Percentiles rank a stretch among this genome's conserved stretches.
Conservation (phyloP, 2,113 vertebrate species). For the Okapia johnstoni region DNA sequence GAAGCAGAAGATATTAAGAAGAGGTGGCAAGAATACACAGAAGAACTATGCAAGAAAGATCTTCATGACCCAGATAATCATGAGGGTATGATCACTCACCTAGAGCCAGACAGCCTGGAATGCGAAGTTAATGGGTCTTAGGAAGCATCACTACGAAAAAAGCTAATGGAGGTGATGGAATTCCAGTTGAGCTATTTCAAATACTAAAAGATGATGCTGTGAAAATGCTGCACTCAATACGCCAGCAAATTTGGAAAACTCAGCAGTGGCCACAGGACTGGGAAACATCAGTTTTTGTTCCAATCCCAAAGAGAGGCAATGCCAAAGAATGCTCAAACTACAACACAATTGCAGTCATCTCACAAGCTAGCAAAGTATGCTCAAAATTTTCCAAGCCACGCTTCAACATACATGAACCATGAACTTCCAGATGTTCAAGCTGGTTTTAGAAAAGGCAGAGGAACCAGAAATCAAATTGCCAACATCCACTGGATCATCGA, state of each 20-base stretch:
- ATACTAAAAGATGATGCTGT: background rate
- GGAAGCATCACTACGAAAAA: background rate
- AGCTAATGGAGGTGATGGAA: background rate
- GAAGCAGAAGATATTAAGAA: background rate
- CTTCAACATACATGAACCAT: background rate
- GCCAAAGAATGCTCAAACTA: background rate
- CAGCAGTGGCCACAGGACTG: background rate
- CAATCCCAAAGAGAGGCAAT: background rate
- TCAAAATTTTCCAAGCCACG: background rate
- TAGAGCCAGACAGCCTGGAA: background rate
- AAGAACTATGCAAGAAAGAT: background rate
- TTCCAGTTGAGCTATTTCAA: background rate
- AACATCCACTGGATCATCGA: fast-evolving
- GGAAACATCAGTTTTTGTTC: background rate
- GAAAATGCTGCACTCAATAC: background rate
- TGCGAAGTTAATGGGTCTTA: background rate
- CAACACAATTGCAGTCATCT: background rate
- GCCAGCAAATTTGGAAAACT: background rate
- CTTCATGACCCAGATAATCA: background rate
- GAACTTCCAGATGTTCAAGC: background rate
- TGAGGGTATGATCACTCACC: background rate
- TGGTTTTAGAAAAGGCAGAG: background rate
- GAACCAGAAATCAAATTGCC: background rate
- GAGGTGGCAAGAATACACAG: background rate
- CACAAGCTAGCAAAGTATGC: background rate